phyloP scores from a whole-genome alignment of 1,140 invertebrate genomes.

The Megalopta genalis region DNA sequence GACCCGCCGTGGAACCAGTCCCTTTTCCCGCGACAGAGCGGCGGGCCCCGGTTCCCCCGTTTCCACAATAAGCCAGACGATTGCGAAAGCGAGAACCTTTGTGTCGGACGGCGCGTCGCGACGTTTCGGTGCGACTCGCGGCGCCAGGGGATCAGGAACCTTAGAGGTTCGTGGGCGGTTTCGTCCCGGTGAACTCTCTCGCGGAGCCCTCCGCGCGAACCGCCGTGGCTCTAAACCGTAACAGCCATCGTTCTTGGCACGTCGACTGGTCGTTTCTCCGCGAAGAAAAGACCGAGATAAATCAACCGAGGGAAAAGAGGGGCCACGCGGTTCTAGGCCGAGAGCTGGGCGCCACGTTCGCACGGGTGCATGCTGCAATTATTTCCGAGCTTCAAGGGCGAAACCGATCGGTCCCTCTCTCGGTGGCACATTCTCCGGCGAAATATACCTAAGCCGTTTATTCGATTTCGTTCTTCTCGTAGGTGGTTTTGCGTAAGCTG shows the following conservation, averaged over 20 bases:
- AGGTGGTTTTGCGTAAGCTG: no score
- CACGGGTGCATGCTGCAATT: constrained; percentile 47
- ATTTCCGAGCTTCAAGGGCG: constrained; percentile 59
- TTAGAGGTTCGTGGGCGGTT: constrained; percentile 55
- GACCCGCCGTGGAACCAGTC: not conserved
- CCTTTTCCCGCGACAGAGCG: not conserved
- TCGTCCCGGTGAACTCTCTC: constrained; percentile 23
- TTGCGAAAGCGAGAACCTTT: constrained; percentile 45
- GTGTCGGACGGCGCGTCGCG: not conserved
- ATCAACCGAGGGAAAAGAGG: not conserved
- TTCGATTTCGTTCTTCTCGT: no score
- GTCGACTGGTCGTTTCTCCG: not conserved
- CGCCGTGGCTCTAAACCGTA: constrained; percentile 19
- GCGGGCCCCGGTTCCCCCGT: not conserved
- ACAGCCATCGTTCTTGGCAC: constrained; percentile 9
- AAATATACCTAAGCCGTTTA: no score
- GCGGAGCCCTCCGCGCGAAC: no score
- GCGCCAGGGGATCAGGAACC: constrained; percentile 43
- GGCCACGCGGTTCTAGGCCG: constrained; percentile 33
- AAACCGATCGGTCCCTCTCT: constrained; percentile 11
- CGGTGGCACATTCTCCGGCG: no score
- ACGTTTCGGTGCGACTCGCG: constrained; percentile 18
- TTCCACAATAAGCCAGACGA: constrained; percentile 31
- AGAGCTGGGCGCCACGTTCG: constrained; percentile 53
- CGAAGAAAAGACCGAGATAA: not conserved